Base-by-base conservation (phyloP, 2,113 vertebrate species). In the Alectura lathami region DNA sequence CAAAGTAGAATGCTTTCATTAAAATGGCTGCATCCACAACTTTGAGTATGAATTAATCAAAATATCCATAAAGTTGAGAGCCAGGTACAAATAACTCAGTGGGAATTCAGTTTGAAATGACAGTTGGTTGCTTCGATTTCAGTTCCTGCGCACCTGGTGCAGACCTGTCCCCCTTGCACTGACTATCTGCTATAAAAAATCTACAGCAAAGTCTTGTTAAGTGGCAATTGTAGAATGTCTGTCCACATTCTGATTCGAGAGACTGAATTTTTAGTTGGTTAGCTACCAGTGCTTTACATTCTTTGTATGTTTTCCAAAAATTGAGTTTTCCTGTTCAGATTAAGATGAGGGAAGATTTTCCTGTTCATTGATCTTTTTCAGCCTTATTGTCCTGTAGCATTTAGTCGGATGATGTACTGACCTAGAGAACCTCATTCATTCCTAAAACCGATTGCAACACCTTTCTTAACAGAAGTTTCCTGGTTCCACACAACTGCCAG, bases 71-170 rank as follows among this genome's bases (percentile, higher is more conserved):
- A 18, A 51, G 3, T 2, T 22, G 43, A 36, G 64, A 73, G 77
- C 22, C 2, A 4, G 13, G 23, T 26, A 21, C 22, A 20, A 26
- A 12, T 22, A 43, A 42, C 9, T 18, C 27, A 2, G 30, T 23
- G 36, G 27, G 27, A 17, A 23, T 47, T 40, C 7, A 0, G 12
- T n/a, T 53, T 68, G 60, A 40, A 63, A 40, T 29, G 5, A 24
- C 13, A 57, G 42, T 7, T 7, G 15, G 9, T 51, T 18, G n/a
- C 22, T 32, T 48, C 36, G 16, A 36, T 27, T 88, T 79, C n/a
- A 3, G 18, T 13, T 47, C 27, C 63, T 32, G 34, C 5, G 1
- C 18, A 5, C 6, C 13, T 18, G 0, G 1, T 77, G 38, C 11
- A 3, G 8, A 21, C 12, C 18, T 26, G 6, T 63, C 7, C 43